These are phyloP conservation scores for Patiria pectinifera DNA, from an alignment of 53 echinoderm and acorn worm genomes.

Conservation along the genomic window DNA sequence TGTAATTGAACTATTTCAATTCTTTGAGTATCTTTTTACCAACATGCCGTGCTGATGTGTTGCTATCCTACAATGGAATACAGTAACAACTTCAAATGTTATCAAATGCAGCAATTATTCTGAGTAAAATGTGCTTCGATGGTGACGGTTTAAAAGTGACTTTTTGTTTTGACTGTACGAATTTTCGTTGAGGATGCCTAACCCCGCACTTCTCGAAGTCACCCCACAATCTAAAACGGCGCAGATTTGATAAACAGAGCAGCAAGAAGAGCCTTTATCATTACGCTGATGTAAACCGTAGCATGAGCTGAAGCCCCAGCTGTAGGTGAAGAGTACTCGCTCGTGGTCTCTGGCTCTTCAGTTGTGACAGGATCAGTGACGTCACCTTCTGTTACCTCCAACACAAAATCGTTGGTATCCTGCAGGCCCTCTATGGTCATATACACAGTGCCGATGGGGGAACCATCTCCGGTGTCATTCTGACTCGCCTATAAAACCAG, in stretches of 20 bases:
- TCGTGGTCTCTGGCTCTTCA: neutral
- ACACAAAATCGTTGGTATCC: slow-evolving; percentile 14
- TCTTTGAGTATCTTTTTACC: too few relatives aligned
- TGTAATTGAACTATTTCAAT: too few relatives aligned
- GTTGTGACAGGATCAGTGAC: neutral
- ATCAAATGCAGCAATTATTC: too few relatives aligned
- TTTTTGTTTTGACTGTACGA: too few relatives aligned
- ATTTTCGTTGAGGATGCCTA: too few relatives aligned
- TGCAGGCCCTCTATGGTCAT: slow-evolving; percentile 23
- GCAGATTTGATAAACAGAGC: neutral
- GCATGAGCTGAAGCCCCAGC: neutral
- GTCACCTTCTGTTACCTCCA: slow-evolving; percentile 27
- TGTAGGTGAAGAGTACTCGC: neutral
- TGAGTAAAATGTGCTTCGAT: too few relatives aligned
- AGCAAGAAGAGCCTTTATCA: neutral
- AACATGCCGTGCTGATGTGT: too few relatives aligned
- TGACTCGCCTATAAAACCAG: neutral
- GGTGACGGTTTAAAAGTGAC: too few relatives aligned
- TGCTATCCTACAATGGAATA: too few relatives aligned
- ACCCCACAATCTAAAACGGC: too few relatives aligned
- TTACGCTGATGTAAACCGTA: neutral
- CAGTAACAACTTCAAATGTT: too few relatives aligned
- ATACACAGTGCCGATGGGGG: slow-evolving; percentile 8
- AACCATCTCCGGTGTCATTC: neutral
- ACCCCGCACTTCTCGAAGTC: too few relatives aligned